Conservation (phyloP, 2,888 invertebrate genomes). For the Lomographa bimaculata region DNA sequence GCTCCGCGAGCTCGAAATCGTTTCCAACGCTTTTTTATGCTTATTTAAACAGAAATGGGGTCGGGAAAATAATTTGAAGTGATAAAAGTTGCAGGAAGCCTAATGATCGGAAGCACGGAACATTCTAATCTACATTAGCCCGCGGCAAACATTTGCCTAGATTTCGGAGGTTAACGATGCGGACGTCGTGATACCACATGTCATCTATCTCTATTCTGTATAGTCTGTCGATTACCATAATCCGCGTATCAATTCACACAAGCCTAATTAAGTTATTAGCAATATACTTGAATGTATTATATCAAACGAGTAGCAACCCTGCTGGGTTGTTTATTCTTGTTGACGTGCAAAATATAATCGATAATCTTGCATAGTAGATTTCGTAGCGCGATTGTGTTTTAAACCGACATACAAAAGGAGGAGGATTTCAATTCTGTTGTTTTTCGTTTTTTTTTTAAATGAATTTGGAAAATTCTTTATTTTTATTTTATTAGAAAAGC, state of each 20-base stretch:
- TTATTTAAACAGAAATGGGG: conserved; percentile 48
- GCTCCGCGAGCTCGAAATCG: conserved; percentile 33
- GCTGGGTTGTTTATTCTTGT: too few relatives aligned
- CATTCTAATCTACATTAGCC: conserved; percentile 46
- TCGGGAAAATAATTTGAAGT: conserved; percentile 47
- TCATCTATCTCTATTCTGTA: conserved; percentile 7
- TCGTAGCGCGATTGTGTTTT: too few relatives aligned
- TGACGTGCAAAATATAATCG: too few relatives aligned
- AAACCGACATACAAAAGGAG: too few relatives aligned
- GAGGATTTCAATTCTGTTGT: too few relatives aligned
- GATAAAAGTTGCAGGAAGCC: conserved; percentile 56
- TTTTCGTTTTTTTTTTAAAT: too few relatives aligned
- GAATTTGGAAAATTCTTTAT: too few relatives aligned
- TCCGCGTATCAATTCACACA: not conserved
- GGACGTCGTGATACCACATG: conserved; percentile 16
- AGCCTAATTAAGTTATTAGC: too few relatives aligned
- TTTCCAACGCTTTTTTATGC: conserved; percentile 45
- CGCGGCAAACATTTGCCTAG: conserved; percentile 36
- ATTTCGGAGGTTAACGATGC: conserved; percentile 41
- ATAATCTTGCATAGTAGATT: too few relatives aligned
- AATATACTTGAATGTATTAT: too few relatives aligned
- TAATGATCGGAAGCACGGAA: conserved; percentile 59
- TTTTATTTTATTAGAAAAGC: too few relatives aligned
- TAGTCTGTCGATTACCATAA: not conserved
- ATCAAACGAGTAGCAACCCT: too few relatives aligned